Base-by-base conservation (phyloP, 2,888 invertebrate species). In the Cabera pusaria region DNA sequence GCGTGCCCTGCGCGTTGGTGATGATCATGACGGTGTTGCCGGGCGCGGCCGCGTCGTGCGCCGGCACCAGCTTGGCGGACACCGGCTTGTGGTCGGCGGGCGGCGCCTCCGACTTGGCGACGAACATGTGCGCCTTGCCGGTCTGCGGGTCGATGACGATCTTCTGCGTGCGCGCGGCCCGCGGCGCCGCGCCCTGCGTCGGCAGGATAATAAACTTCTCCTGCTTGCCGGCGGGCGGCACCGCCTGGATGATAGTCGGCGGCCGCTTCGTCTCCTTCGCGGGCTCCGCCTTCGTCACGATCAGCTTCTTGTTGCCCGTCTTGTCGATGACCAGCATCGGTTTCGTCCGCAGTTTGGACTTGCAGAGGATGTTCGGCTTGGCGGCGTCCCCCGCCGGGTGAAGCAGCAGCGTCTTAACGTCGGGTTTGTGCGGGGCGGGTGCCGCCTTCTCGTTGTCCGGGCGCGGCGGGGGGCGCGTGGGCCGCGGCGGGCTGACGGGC, bases 21-120 rank as follows among this genome's bases (percentile, higher is more conserved):
- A 92, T 90, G 20, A 92, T 91, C 92, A 92, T 92, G 11, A 92
- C 90, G 34, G 92, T 92, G 54, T 90, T 84, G 4, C 83, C 83
- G n/a, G 84, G 64, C 1, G 82, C 64, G 34, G 53, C 70, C 5
- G 73, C 52, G 11, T 84, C 83, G 5, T 75, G 65, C 1, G 82
- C 64, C 1, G 79, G 71, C 45, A 84, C 64, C 18, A 88, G 59
- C 54, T 85, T 86, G 1, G 87, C 87, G 20, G 82, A 76, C 48
- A 88, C 71, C 28, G 81, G 66, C 62, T 84, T 78, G 54, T 71
- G 79, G 20, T 81, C 78, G 26, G 68, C 39, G 5, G 64, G 38
- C 1, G 70, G 52, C 1, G 66, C 38, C 3, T 82, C 84, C 3
- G 72, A 50, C 53, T 86, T 86, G 1, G 78, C 59, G 0, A 87